Conservation (phyloP, 2,113 vertebrate species). For the Aspiorhynchus laticeps region DNA sequence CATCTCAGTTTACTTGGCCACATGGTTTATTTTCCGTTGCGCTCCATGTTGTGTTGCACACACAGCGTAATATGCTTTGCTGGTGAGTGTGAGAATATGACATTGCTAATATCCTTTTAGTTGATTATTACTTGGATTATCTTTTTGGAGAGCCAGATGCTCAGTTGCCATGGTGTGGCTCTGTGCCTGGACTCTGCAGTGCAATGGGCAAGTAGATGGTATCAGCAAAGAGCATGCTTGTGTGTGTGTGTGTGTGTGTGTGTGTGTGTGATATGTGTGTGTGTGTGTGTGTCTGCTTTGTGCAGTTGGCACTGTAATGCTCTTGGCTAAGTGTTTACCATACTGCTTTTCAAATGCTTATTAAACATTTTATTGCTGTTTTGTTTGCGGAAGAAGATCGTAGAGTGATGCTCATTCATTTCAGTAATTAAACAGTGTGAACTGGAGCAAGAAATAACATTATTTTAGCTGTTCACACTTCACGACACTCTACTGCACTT, state of each 20-base stretch:
- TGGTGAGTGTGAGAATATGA: slow-evolving; percentile 30
- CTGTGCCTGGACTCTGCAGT: slow-evolving; percentile 25
- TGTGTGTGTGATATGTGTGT: not conserved
- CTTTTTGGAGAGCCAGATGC: slow-evolving; percentile 40
- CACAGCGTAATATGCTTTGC: slow-evolving; percentile 21
- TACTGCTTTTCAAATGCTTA: slow-evolving; percentile 31
- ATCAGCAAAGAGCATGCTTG: not conserved
- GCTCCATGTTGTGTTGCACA: not conserved
- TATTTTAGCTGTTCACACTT: slow-evolving; percentile 14
- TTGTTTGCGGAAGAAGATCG: slow-evolving; percentile 6
- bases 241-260: not conserved
- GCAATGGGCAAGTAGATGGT: slow-evolving; percentile 21
- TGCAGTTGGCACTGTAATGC: not conserved
- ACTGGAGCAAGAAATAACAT: slow-evolving; percentile 17
- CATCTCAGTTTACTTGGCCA: not conserved
- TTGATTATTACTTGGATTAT: slow-evolving; percentile 46
- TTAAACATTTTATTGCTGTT: slow-evolving; percentile 37
- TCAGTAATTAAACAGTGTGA: slow-evolving; percentile 6
- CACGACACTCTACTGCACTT: not conserved
- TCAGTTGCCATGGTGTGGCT: slow-evolving; percentile 15
- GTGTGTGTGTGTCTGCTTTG: not conserved
- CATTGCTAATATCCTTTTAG: slow-evolving; percentile 46
- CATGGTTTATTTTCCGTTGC: slow-evolving; percentile 14
- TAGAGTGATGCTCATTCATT: slow-evolving; percentile 33
- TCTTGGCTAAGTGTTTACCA: slow-evolving; percentile 4